phyloP scores from a whole-genome alignment of 2,113 vertebrate genomes.

The Mungos mungo region DNA sequence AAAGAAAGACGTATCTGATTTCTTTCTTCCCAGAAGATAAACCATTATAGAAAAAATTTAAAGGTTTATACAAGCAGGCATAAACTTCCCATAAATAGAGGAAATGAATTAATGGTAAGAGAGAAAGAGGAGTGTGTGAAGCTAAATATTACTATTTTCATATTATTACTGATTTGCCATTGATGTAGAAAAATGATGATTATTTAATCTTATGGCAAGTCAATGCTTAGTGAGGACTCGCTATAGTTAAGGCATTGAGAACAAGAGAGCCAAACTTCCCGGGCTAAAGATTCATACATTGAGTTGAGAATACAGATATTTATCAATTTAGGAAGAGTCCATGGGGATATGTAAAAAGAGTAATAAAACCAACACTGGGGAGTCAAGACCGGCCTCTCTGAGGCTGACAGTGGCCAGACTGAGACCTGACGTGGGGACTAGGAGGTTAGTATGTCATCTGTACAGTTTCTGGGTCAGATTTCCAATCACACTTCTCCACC shows the following conservation, averaged over 20 bases:
- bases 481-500: neutral
- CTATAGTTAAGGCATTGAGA: neutral
- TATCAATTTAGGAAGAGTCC: neutral
- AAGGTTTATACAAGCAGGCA: neutral
- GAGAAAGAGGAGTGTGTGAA: neutral
- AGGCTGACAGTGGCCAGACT: neutral
- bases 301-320: neutral
- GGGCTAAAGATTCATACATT: neutral
- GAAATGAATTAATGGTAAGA: neutral
- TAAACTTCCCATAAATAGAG: neutral
- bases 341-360: neutral
- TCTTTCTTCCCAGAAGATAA: slow-evolving; percentile 22
- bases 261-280: neutral
- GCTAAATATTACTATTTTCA: neutral
- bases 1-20: slow-evolving; percentile 36
- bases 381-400: neutral
- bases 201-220: neutral
- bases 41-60: neutral
- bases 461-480: neutral
- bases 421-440: neutral
- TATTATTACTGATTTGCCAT: neutral
- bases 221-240: neutral
- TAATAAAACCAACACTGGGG: neutral
- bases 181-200: neutral
- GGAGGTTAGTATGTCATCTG: neutral